Evolutionary conservation across 2,113 vertebrate species (phyloP).

Genomic region (Ibidorhyncha struthersii): DNA sequence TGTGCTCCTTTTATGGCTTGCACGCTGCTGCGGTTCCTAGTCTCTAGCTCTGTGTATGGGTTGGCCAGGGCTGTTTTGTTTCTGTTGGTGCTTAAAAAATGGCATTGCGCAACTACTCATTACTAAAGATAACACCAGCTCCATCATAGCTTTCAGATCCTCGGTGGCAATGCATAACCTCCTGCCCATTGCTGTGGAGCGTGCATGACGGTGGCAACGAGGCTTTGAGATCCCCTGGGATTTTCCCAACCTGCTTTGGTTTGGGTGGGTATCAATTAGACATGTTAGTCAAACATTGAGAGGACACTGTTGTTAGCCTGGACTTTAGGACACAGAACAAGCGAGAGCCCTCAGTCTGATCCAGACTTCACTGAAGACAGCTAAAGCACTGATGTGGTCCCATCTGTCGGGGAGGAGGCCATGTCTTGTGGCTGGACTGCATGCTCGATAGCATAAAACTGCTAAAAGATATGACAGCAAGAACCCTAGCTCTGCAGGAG

Average conservation of each 20-base stretch:
- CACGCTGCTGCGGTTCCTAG: not conserved
- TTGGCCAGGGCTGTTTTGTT: not conserved
- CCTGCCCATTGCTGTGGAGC: not conserved
- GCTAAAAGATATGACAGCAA: not conserved
- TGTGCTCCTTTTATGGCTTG: not conserved
- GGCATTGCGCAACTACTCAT: rapidly evolving
- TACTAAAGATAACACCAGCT: not conserved
- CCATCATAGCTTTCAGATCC: not conserved
- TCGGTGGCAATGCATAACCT: too few species aligned
- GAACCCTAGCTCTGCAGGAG: not conserved
- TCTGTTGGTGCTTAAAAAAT: not conserved
- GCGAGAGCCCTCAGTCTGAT: not conserved
- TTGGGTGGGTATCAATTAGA: rapidly evolving
- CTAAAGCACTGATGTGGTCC: not conserved
- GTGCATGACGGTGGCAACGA: rapidly evolving
- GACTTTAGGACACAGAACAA: not conserved
- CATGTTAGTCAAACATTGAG: not conserved
- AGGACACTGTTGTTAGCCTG: not conserved
- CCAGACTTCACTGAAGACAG: not conserved
- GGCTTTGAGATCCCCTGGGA: not conserved
- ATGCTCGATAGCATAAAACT: not conserved
- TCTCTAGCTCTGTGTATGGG: not conserved
- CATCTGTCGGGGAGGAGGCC: not conserved
- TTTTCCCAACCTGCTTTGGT: not conserved
- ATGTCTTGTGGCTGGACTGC: not conserved